These are phyloP conservation scores for Mirza zaza DNA, from an alignment of 2,113 vertebrate genomes.

Conservation along the genomic window DNA sequence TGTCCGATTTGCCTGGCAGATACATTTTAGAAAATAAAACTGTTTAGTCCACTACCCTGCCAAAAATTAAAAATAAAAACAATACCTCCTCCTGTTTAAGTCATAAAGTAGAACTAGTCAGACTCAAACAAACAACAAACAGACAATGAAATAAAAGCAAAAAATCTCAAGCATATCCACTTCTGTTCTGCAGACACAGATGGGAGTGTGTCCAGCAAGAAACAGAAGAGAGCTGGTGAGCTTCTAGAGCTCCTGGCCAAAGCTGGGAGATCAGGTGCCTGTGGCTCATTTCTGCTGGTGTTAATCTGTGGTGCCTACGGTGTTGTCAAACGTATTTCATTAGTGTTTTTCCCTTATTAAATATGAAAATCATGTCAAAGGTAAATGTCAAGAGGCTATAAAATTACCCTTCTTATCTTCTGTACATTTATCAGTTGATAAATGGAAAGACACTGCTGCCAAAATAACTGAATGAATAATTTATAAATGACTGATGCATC, in stretches of 20 bases:
- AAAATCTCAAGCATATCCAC: accelerated
- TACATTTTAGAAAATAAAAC: background rate
- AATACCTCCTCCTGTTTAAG: background rate
- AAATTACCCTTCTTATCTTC: slow-evolving; percentile 87
- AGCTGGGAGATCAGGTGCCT: background rate
- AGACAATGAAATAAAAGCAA: background rate
- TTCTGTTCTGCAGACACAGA: background rate
- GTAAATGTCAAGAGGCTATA: slow-evolving; percentile 88
- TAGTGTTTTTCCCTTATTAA: slow-evolving; percentile 85
- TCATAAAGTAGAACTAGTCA: background rate
- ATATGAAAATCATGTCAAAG: slow-evolving; percentile 88
- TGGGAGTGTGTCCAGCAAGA: background rate
- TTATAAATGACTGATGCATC: slow-evolving; percentile 89
- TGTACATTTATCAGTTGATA: slow-evolving; percentile 87
- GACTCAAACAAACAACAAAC: background rate
- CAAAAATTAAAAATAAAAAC: background rate
- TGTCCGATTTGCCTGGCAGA: background rate
- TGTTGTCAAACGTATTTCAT: slow-evolving; percentile 76
- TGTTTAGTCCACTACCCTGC: background rate
- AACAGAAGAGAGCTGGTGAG: background rate
- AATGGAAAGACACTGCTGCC: slow-evolving; percentile 87
- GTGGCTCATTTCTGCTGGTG: background rate
- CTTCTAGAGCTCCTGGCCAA: background rate
- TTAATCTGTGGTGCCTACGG: slow-evolving; percentile 61
- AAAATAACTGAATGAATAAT: slow-evolving; percentile 92